Conservation (phyloP, 2,888 invertebrate genomes). For the Galeruca laticollis region DNA sequence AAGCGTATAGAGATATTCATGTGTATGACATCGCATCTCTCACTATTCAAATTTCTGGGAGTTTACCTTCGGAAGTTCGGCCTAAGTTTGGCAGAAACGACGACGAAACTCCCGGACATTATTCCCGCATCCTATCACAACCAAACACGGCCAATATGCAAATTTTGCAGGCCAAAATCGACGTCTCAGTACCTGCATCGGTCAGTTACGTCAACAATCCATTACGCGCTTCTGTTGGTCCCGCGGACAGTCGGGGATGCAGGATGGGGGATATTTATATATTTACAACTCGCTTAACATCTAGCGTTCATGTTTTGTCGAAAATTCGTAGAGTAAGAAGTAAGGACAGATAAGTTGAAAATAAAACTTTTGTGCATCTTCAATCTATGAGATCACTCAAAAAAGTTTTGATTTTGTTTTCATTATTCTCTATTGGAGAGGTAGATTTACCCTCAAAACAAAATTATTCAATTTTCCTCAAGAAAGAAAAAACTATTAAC, state of each 20-base stretch:
- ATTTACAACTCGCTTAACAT: not conserved
- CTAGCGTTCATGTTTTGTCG: not conserved
- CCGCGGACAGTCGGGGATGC: slow-evolving; percentile 32
- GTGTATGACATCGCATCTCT: slow-evolving; percentile 58
- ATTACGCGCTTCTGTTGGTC: slow-evolving; percentile 61
- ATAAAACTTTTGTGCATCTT: too few species aligned
- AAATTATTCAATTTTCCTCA: too few species aligned
- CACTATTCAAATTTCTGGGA: slow-evolving; percentile 63
- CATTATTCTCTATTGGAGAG: too few species aligned
- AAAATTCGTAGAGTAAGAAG: too few species aligned
- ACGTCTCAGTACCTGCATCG: slow-evolving; percentile 64
- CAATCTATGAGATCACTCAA: too few species aligned
- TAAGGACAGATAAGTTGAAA: too few species aligned
- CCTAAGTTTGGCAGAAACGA: slow-evolving; percentile 57
- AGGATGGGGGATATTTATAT: slow-evolving; percentile 5
- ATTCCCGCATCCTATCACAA: slow-evolving; percentile 63
- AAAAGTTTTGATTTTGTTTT: not conserved
- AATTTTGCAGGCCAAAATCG: slow-evolving; percentile 58
- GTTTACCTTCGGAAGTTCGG: slow-evolving; percentile 63
- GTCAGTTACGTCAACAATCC: slow-evolving; percentile 66
- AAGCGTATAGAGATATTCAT: slow-evolving; percentile 51
- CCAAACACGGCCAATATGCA: slow-evolving; percentile 65
- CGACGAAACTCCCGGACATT: slow-evolving; percentile 54
- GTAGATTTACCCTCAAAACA: not conserved
- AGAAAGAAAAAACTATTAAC: too few species aligned